These are phyloP conservation scores for Zosterops borbonicus DNA, from an alignment of 2,113 vertebrate genomes.

Conservation along the genomic window DNA sequence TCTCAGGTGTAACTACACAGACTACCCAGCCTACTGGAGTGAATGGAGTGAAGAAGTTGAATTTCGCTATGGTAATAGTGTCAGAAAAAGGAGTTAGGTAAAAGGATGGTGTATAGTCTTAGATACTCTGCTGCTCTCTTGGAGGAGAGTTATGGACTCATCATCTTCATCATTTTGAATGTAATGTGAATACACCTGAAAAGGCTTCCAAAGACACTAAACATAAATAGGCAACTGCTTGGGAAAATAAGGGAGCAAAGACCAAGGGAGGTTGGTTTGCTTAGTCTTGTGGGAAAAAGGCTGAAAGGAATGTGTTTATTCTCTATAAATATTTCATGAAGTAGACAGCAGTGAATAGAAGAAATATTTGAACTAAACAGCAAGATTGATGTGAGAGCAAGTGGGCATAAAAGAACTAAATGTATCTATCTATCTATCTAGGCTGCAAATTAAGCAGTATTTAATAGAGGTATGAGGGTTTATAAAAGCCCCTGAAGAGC, in stretches of 20 bases:
- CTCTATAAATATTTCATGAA: not conserved
- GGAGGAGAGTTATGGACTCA: not conserved
- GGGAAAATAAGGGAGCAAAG: not conserved
- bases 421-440: not conserved
- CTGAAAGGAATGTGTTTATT: not conserved
- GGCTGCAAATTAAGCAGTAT: not conserved
- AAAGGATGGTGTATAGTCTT: not conserved
- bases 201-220: not conserved
- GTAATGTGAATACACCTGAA: not conserved
- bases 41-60: constrained; percentile 68
- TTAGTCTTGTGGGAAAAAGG: not conserved
- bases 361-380: not conserved
- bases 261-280: not conserved
- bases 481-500: not conserved
- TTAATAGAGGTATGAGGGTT: not conserved
- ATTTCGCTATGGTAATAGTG: constrained; percentile 61
- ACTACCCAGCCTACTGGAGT: constrained; percentile 62
- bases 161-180: not conserved
- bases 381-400: not conserved
- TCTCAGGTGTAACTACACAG: constrained; percentile 14
- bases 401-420: not conserved
- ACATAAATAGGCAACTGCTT: not conserved
- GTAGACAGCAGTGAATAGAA: not conserved
- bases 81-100: not conserved
- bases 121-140: not conserved